phyloP scores from a whole-genome alignment of 2,113 vertebrate species.

The Sardina pilchardus region DNA sequence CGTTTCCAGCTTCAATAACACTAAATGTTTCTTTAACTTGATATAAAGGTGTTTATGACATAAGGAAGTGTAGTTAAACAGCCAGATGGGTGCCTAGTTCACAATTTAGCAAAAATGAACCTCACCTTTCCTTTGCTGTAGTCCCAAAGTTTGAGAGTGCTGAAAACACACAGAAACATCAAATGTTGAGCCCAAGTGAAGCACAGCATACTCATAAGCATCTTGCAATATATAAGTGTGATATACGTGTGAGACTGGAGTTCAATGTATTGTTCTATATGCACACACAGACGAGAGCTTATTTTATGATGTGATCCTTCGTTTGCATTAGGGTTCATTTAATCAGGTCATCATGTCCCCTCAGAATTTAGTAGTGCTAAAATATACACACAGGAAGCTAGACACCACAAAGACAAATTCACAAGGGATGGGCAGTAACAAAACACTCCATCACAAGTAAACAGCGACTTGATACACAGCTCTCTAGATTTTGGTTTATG shows the following conservation, averaged over 20 bases:
- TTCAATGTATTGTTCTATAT: not conserved
- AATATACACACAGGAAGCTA: not conserved
- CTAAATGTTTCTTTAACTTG: too few relatives aligned
- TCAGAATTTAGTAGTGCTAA: too few relatives aligned
- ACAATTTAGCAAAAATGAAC: not conserved
- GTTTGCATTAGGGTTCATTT: too few relatives aligned
- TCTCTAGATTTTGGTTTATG: not conserved
- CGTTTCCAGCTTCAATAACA: too few relatives aligned
- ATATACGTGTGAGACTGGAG: too few relatives aligned
- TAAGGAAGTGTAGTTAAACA: not conserved
- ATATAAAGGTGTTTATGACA: too few relatives aligned
- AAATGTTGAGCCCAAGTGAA: not conserved
- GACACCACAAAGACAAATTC: not conserved
- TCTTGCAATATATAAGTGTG: too few relatives aligned
- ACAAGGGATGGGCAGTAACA: not conserved
- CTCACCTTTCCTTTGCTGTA: constrained; percentile 99
- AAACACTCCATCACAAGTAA: not conserved
- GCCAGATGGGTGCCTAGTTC: not conserved
- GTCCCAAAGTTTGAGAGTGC: constrained; percentile 99
- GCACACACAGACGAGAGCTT: too few relatives aligned
- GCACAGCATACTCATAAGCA: too few relatives aligned
- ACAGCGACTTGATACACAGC: not conserved
- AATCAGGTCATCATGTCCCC: too few relatives aligned
- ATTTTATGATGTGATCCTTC: too few relatives aligned
- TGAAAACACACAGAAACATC: constrained; percentile 52